Conservation (phyloP, 2,797 vertebrate species). For the Enteromius mattozi region DNA sequence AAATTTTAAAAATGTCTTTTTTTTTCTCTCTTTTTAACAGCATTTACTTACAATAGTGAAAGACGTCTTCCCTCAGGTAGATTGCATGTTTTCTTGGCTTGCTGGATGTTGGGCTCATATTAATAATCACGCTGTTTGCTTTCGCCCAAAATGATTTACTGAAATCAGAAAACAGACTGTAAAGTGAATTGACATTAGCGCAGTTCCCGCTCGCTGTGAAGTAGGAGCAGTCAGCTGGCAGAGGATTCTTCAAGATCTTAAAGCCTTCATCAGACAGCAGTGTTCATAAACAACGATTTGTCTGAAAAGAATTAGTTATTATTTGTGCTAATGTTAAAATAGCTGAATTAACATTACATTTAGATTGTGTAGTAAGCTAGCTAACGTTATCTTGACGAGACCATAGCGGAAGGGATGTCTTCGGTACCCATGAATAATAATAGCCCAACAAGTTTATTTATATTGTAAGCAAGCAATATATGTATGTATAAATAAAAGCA, state of each 20-base stretch:
- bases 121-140: neutral
- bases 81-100: conserved; percentile 7
- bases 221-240: neutral
- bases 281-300: neutral
- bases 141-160: neutral
- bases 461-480: neutral
- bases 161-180: neutral
- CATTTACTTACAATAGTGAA: conserved; percentile 7
- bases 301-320: neutral
- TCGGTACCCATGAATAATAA: neutral
- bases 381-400: neutral
- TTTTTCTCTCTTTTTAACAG: conserved; percentile 4
- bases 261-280: neutral
- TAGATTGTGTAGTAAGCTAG: neutral
- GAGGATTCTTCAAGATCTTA: neutral
- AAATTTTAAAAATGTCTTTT: neutral
- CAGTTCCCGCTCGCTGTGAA: neutral
- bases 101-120: neutral
- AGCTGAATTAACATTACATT: neutral
- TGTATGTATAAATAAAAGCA: neutral
- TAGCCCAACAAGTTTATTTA: neutral
- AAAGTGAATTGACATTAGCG: neutral
- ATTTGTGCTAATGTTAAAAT: neutral
- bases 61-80: conserved; percentile 6
- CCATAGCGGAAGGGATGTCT: neutral